These are phyloP conservation scores for Drosophila hydei DNA, from an alignment of 1,140 invertebrate species.

Conservation along the genomic window DNA sequence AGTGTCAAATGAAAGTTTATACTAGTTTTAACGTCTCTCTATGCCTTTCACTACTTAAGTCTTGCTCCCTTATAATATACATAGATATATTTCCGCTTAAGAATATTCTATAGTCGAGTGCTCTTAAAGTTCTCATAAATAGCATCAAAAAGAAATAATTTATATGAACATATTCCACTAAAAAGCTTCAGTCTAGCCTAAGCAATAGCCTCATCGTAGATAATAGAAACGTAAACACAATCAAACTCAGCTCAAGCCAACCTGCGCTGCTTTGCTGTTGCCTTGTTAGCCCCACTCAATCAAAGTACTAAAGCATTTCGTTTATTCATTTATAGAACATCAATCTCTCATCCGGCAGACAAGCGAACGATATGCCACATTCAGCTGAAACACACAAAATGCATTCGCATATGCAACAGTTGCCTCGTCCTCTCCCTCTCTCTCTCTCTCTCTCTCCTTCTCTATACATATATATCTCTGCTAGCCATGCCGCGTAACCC, in stretches of 20 bases:
- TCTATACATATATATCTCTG: not conserved
- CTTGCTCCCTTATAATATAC: no score
- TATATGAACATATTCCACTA: no score
- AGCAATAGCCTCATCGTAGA: not conserved
- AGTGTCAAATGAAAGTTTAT: no score
- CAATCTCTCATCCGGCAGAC: constrained; percentile 14
- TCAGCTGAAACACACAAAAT: constrained; percentile 38
- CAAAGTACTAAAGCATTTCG: constrained; percentile 9
- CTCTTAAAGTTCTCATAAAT: no score
- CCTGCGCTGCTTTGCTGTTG: not conserved
- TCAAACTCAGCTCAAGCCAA: not conserved
- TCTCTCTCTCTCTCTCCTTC: not conserved
- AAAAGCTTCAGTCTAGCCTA: no score
- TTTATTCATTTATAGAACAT: constrained; percentile 22
- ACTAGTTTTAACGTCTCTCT: no score
- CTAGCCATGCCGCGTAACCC: constrained; percentile 15
- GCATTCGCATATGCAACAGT: constrained; percentile 48
- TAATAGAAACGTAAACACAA: not conserved
- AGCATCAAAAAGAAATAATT: no score
- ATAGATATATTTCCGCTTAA: no score
- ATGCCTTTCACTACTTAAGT: no score
- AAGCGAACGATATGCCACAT: constrained; percentile 16
- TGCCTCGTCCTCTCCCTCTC: not conserved
- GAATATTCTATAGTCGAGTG: no score
- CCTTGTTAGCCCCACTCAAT: constrained; percentile 11